Percentiles rank a stretch among this genome's conserved stretches.
Conservation (phyloP, 2,113 vertebrate species). For the Balaeniceps rex region DNA sequence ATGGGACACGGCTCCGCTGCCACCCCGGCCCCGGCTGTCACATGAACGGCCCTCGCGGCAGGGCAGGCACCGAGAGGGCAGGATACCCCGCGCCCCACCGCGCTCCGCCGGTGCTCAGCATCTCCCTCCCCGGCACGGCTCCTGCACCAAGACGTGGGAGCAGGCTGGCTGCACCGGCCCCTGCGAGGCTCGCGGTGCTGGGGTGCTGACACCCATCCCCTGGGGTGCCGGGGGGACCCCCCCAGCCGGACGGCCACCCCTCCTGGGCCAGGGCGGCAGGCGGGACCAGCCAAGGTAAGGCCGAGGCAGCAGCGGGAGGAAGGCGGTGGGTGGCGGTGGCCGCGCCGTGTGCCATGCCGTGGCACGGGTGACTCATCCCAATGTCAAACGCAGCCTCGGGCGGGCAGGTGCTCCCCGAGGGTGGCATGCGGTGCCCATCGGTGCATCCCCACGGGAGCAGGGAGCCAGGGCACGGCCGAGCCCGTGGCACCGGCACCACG, state of each 20-base stretch:
- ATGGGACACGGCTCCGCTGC: slow-evolving; percentile 37
- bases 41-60: slow-evolving; percentile 8
- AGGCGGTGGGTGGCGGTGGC: not conserved
- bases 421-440: not conserved
- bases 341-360: fast-evolving
- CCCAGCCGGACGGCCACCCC: not conserved
- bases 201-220: not conserved
- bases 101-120: not conserved
- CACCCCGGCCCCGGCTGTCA: not conserved
- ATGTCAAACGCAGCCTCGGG: not conserved
- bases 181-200: fast-evolving
- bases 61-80: not conserved
- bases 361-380: not conserved
- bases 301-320: fast-evolving
- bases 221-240: not conserved
- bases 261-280: not conserved
- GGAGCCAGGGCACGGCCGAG: fast-evolving
- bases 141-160: not conserved
- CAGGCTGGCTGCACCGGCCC: fast-evolving
- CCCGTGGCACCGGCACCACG: fast-evolving
- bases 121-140: not conserved
- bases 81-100: not conserved
- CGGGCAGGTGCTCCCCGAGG: not conserved
- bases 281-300: slow-evolving; percentile 64
- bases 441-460: fast-evolving